Conservation (phyloP, 2,888 invertebrate species). For the Ischnus inquisitorius region DNA sequence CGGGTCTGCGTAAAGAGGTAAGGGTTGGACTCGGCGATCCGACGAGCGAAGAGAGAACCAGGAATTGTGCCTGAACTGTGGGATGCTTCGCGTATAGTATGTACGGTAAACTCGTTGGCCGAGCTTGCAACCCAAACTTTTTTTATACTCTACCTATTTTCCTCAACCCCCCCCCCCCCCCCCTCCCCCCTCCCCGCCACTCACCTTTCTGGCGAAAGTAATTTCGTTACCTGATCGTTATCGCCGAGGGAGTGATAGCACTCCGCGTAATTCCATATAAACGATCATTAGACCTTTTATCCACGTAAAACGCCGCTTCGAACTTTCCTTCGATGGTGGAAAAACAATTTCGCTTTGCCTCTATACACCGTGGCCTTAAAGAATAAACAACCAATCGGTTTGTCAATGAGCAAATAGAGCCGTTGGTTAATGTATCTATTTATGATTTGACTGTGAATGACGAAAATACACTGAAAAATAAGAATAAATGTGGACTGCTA, state of each 20-base stretch:
- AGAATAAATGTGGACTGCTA: too few relatives aligned
- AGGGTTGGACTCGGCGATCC: slow-evolving; percentile 49
- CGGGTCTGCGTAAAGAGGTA: slow-evolving; percentile 60
- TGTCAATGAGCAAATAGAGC: not conserved
- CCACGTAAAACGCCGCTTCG: slow-evolving; percentile 20
- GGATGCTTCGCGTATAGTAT: slow-evolving; percentile 30
- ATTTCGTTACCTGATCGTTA: slow-evolving; percentile 60
- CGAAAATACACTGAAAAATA: too few relatives aligned
- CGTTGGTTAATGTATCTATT: not conserved
- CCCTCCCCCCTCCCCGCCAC: not conserved
- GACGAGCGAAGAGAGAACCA: slow-evolving; percentile 40
- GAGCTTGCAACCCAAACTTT: slow-evolving; percentile 59
- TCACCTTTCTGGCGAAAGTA: slow-evolving; percentile 46
- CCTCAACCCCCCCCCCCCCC: slow-evolving; percentile 5
- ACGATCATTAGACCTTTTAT: slow-evolving; percentile 52
- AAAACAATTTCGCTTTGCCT: slow-evolving; percentile 26
- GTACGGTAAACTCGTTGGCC: slow-evolving; percentile 38
- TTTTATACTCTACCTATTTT: slow-evolving; percentile 49
- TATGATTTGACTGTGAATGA: too few relatives aligned
- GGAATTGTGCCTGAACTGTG: slow-evolving; percentile 52
- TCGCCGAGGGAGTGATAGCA: slow-evolving; percentile 48
- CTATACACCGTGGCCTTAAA: not conserved
- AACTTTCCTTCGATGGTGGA: slow-evolving; percentile 21
- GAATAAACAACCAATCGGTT: not conserved
- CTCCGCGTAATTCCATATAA: slow-evolving; percentile 57